phyloP scores from a whole-genome alignment of 2,797 vertebrate genomes.

The Oreochromis mossambicus region DNA sequence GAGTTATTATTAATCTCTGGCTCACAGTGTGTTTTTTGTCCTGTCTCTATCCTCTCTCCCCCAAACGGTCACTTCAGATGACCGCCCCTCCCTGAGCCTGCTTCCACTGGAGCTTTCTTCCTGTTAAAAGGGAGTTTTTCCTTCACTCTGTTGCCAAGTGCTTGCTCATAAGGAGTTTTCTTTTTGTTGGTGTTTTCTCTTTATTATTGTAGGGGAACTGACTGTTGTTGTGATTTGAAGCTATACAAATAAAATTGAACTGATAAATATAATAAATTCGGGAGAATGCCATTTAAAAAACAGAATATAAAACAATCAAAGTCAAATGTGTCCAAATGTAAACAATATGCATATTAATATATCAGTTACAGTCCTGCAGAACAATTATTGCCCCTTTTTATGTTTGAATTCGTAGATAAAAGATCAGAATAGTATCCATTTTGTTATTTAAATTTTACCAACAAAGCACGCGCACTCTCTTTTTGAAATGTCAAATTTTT shows the following conservation, averaged over 20 bases:
- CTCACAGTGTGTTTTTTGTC: neutral
- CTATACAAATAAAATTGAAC: neutral
- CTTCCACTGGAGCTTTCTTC: neutral
- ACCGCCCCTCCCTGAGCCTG: neutral
- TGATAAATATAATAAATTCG: neutral
- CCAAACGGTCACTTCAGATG: neutral
- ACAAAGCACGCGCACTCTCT: neutral
- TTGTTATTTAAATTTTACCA: neutral
- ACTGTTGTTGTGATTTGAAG: neutral
- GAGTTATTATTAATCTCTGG: neutral
- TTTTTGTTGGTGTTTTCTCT: neutral
- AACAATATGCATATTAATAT: neutral
- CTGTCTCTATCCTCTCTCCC: accelerated
- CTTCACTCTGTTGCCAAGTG: neutral
- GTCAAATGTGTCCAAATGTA: neutral
- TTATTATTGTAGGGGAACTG: neutral
- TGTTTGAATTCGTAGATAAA: neutral
- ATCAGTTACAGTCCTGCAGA: neutral
- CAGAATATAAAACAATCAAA: neutral
- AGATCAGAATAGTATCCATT: neutral
- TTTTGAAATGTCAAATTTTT: neutral
- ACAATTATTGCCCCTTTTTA: neutral
- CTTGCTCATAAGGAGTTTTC: neutral
- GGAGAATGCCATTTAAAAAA: neutral
- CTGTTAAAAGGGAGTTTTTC: neutral